Evolutionary conservation across 2,797 vertebrate species (phyloP).

Genomic region (Diceros bicornis): DNA sequence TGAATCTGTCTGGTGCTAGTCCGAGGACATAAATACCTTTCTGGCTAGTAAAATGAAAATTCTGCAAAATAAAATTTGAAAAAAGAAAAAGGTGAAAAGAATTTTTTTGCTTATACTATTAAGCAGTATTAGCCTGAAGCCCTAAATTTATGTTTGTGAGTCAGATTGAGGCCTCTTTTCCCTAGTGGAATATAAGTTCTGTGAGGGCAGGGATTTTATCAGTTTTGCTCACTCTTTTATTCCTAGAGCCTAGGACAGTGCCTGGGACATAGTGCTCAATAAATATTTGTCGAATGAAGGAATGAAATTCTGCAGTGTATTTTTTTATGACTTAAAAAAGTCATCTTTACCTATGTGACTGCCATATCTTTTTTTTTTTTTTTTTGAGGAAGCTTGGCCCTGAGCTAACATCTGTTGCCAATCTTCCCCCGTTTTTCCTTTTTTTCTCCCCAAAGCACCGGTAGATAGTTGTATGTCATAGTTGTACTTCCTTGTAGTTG

Average conservation of each 20-base stretch:
- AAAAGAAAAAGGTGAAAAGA: slow-evolving; percentile 23
- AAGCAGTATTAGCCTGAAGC: slow-evolving; percentile 31
- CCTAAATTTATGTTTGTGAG: slow-evolving; percentile 40
- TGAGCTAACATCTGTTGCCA: too few relatives aligned
- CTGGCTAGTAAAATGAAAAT: slow-evolving; percentile 56
- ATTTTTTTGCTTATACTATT: neutral
- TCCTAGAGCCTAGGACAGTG: slow-evolving; percentile 39
- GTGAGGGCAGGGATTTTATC: neutral
- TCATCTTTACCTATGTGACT: slow-evolving; percentile 3
- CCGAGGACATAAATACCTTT: slow-evolving; percentile 32
- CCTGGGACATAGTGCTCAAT: neutral
- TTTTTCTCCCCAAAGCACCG: too few relatives aligned
- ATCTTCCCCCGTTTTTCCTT: too few relatives aligned
- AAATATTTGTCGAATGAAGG: slow-evolving; percentile 29
- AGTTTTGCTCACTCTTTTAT: neutral
- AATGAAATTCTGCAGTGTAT: neutral
- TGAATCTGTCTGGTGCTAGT: neutral
- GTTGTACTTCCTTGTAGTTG: too few relatives aligned
- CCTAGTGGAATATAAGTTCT: neutral
- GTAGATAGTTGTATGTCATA: too few relatives aligned
- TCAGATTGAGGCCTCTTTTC: slow-evolving; percentile 21
- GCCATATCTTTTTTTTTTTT: neutral
- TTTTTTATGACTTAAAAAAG: slow-evolving; percentile 53
- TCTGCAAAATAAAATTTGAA: slow-evolving; percentile 54
- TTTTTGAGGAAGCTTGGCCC: too few relatives aligned